These are phyloP conservation scores for Phania funesta DNA, from an alignment of 2,888 invertebrate genomes.

Conservation along the genomic window DNA sequence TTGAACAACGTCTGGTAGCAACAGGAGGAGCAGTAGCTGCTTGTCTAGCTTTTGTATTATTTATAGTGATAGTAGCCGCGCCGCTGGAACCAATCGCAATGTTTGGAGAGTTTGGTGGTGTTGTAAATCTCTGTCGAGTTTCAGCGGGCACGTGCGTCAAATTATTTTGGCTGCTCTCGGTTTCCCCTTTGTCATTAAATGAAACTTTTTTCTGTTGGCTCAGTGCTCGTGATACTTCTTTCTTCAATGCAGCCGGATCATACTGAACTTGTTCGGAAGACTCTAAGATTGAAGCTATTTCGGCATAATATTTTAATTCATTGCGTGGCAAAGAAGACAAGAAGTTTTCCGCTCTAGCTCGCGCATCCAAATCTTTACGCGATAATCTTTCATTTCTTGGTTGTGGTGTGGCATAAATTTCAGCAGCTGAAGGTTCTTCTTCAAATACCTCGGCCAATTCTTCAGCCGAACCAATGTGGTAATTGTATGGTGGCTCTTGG, in stretches of 20 bases:
- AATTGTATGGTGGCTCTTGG: constrained; percentile 86
- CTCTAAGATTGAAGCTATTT: constrained; percentile 80
- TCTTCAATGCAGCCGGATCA: constrained; percentile 80
- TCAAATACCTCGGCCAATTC: constrained; percentile 79
- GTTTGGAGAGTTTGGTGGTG: constrained; percentile 89
- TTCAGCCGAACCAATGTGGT: constrained; percentile 74
- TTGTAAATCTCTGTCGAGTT: constrained; percentile 80
- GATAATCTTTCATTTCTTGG: constrained; percentile 76
- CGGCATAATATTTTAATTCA: constrained; percentile 80
- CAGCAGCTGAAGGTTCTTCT: constrained; percentile 71
- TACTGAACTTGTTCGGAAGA: constrained; percentile 76
- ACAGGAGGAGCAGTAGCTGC: constrained; percentile 61
- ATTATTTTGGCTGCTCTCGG: constrained; percentile 39
- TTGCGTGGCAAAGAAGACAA: constrained; percentile 79
- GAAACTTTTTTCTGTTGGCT: constrained; percentile 80
- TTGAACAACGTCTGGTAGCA: constrained; percentile 69
- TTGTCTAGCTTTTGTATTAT: constrained; percentile 48
- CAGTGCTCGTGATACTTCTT: constrained; percentile 80
- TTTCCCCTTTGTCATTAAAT: constrained; percentile 74
- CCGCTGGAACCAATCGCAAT: constrained; percentile 82
- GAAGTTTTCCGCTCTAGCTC: constrained; percentile 79
- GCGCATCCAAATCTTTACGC: constrained; percentile 79
- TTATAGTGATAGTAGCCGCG: constrained; percentile 42
- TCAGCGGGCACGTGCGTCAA: constrained; percentile 61
- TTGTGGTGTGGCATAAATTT: constrained; percentile 65